A percentile compares a stretch with the other conserved stretches of the same genome.
Conservation (phyloP, 2,888 invertebrate species). For the Cantharis lateralis region DNA sequence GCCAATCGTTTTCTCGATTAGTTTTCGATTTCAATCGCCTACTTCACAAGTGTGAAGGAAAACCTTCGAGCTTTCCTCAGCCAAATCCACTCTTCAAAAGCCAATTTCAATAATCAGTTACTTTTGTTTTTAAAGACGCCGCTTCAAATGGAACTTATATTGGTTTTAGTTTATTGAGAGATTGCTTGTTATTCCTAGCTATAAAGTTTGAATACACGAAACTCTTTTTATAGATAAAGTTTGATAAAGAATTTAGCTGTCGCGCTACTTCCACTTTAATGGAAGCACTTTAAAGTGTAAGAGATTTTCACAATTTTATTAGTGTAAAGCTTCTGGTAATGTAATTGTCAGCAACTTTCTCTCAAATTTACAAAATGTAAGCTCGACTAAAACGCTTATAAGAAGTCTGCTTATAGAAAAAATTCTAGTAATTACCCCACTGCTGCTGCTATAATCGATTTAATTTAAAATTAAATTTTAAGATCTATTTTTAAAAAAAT, state of each 20-base stretch:
- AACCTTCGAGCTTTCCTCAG: constrained; percentile 21
- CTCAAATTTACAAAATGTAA: background rate
- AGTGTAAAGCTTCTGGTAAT: background rate
- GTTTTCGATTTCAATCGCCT: constrained; percentile 31
- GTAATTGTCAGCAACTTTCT: background rate
- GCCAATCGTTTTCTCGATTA: constrained; percentile 28
- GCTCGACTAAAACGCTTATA: background rate
- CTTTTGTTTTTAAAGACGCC: constrained; percentile 28
- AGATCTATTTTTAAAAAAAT: too few relatives aligned
- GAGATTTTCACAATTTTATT: background rate
- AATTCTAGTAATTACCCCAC: background rate
- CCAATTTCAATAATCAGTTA: constrained; percentile 31
- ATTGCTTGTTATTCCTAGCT: constrained; percentile 14
- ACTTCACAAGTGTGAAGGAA: constrained; percentile 27
- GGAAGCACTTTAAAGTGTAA: background rate
- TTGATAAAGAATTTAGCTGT: constrained; percentile 2
- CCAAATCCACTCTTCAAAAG: constrained; percentile 21
- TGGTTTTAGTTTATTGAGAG: constrained; percentile 25
- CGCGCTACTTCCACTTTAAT: constrained; percentile 5
- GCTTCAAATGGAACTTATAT: constrained; percentile 24
- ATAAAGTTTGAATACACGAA: constrained; percentile 8
- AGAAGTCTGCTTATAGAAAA: background rate
- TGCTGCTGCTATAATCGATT: background rate
- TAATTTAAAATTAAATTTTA: background rate
- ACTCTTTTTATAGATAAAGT: constrained; percentile 1